A percentile compares a stretch with the other conserved stretches of the same genome.
Evolutionary conservation across 1,140 invertebrate genomes (phyloP).

Genomic region (Drosophila watanabei): DNA sequence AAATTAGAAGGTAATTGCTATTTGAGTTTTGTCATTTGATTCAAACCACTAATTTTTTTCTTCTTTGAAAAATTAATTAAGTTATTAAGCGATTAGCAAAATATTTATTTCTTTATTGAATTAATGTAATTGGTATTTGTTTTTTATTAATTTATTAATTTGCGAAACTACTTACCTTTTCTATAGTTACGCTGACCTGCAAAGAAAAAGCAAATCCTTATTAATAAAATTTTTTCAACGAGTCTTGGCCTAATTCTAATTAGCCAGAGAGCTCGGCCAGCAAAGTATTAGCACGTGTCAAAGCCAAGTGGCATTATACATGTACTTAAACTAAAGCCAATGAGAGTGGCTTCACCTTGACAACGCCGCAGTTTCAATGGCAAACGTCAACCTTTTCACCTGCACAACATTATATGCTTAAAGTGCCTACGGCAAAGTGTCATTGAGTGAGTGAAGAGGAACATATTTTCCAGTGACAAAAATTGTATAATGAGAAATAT

Average conservation of each 20-base stretch:
- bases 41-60: neutral
- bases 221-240: constrained; percentile 40
- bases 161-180: constrained; percentile 59
- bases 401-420: constrained; percentile 37
- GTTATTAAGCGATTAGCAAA: neutral
- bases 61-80: no score
- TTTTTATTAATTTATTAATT: neutral
- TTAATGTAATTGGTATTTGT: neutral
- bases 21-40: neutral
- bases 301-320: constrained; percentile 16
- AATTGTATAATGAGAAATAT: constrained; percentile 8
- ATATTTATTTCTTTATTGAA: neutral
- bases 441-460: constrained; percentile 45
- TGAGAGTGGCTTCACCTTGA: constrained; percentile 48
- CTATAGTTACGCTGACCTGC: constrained; percentile 55
- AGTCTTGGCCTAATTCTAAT: constrained; percentile 30
- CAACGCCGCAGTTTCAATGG: constrained; percentile 53
- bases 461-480: constrained; percentile 46
- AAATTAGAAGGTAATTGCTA: neutral
- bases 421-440: constrained; percentile 55
- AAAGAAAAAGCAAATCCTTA: constrained; percentile 45
- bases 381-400: constrained; percentile 50
- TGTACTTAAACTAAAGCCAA: constrained; percentile 20
- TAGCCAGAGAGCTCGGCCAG: constrained; percentile 10
- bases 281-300: constrained; percentile 1